Percentiles rank a stretch among this genome's conserved stretches.
These are phyloP conservation scores for Aythya baeri DNA, from an alignment of 2,113 vertebrate species.

Conservation along the genomic window DNA sequence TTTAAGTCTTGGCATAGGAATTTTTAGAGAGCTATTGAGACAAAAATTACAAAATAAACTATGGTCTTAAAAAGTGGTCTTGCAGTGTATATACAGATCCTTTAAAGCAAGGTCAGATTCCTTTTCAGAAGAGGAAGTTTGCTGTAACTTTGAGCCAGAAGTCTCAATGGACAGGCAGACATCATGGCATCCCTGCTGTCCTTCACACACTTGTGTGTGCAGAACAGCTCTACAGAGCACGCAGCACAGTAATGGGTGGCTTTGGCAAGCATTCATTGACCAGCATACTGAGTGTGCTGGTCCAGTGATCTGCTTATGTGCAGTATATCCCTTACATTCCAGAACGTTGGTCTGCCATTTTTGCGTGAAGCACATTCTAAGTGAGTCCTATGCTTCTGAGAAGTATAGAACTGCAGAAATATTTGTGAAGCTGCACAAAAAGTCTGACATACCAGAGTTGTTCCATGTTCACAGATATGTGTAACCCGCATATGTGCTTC, in stretches of 20 bases:
- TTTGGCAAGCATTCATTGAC: not conserved
- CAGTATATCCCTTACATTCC: not conserved
- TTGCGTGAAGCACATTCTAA: not conserved
- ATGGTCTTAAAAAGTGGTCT: not conserved
- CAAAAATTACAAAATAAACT: not conserved
- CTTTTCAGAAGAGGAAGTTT: not conserved
- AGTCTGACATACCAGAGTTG: not conserved
- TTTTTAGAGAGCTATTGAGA: not conserved
- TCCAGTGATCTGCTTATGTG: not conserved
- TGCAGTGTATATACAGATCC: not conserved
- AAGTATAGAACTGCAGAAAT: not conserved
- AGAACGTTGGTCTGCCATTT: not conserved
- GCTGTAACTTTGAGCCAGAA: not conserved
- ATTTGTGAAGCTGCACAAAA: not conserved
- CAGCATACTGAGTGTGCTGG: not conserved
- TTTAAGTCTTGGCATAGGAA: not conserved
- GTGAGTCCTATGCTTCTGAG: rapidly evolving
- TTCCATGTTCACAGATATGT: not conserved
- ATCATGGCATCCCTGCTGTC: not conserved
- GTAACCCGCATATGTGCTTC: not conserved
- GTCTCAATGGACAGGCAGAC: not conserved
- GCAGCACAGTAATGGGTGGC: not conserved
- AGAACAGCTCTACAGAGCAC: not conserved
- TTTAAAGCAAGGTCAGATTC: not conserved
- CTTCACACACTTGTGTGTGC: rapidly evolving